Conservation (phyloP, 2,888 invertebrate genomes). For the Leptinotarsa tumamoca region DNA sequence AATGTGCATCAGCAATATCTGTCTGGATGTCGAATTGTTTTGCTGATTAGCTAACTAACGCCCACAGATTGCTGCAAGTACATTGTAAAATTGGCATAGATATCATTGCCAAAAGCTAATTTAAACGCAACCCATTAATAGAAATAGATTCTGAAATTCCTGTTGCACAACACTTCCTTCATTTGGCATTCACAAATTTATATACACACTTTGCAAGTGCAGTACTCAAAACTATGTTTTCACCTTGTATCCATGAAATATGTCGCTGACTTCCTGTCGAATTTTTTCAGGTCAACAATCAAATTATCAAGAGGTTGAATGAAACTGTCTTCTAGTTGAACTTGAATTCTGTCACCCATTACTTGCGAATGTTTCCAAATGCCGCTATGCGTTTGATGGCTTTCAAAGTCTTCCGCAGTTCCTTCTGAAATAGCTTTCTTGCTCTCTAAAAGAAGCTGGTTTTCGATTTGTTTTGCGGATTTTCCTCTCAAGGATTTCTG, state of each 20-base stretch:
- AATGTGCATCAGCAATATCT: no score
- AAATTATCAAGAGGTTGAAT: slow-evolving; percentile 72
- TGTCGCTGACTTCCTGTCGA: slow-evolving; percentile 72
- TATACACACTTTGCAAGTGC: slow-evolving; percentile 37
- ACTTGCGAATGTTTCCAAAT: slow-evolving; percentile 60
- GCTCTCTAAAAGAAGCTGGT: slow-evolving; percentile 73
- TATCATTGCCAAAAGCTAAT: slow-evolving; percentile 24
- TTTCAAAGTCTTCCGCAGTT: slow-evolving; percentile 58
- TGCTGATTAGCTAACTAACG: slow-evolving; percentile 1
- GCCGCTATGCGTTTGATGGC: slow-evolving; percentile 36
- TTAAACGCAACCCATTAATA: slow-evolving; percentile 28
- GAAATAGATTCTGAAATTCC: slow-evolving; percentile 6
- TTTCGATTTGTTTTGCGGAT: slow-evolving; percentile 69
- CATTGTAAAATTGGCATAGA: slow-evolving; percentile 38
- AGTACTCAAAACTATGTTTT: slow-evolving; percentile 49
- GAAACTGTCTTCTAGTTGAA: slow-evolving; percentile 71
- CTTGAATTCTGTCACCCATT: slow-evolving; percentile 65
- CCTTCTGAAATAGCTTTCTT: slow-evolving; percentile 68
- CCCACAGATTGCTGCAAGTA: background rate
- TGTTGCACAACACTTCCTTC: slow-evolving; percentile 25
- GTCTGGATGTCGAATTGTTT: background rate
- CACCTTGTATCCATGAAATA: slow-evolving; percentile 78
- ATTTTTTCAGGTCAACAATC: slow-evolving; percentile 74
- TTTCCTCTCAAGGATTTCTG: slow-evolving; percentile 70
- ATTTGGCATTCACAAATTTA: slow-evolving; percentile 31